Evolutionary conservation across 2,888 invertebrate genomes (phyloP).

Genomic region (Diogma glabrata): DNA sequence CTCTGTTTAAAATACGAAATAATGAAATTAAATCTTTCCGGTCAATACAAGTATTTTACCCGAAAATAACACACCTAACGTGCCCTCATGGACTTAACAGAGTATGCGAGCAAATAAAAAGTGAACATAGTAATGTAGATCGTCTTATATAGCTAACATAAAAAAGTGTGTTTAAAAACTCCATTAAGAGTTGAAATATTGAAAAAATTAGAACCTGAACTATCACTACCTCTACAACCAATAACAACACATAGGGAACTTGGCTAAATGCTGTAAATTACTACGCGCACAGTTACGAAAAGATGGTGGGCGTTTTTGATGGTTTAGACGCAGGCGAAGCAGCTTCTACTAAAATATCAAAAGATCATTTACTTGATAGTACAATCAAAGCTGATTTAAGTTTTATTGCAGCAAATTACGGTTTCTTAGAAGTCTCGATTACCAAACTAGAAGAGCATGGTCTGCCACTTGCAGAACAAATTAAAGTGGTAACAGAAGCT

Average conservation of each 20-base stretch:
- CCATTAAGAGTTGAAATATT: constrained; percentile 22
- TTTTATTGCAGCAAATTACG: background rate
- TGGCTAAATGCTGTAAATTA: constrained; percentile 25
- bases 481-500: too few species aligned
- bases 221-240: constrained; percentile 24
- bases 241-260: constrained; percentile 26
- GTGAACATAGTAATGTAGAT: constrained; percentile 20
- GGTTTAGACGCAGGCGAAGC: constrained; percentile 6
- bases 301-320: constrained; percentile 13
- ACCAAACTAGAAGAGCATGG: background rate
- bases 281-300: constrained; percentile 20
- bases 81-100: constrained; percentile 25
- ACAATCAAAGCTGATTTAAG: background rate
- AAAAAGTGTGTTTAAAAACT: constrained; percentile 27
- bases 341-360: constrained; percentile 10
- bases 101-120: constrained; percentile 23
- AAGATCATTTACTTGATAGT: background rate
- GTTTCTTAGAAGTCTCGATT: background rate
- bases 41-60: constrained; percentile 22
- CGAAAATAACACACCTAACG: constrained; percentile 24
- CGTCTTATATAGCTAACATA: constrained; percentile 13
- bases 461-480: background rate
- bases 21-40: constrained; percentile 11
- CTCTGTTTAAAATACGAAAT: constrained; percentile 11
- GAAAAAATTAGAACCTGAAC: constrained; percentile 20